Evolutionary conservation across 2,797 vertebrate genomes (phyloP).

Genomic region (Trachurus trachurus): DNA sequence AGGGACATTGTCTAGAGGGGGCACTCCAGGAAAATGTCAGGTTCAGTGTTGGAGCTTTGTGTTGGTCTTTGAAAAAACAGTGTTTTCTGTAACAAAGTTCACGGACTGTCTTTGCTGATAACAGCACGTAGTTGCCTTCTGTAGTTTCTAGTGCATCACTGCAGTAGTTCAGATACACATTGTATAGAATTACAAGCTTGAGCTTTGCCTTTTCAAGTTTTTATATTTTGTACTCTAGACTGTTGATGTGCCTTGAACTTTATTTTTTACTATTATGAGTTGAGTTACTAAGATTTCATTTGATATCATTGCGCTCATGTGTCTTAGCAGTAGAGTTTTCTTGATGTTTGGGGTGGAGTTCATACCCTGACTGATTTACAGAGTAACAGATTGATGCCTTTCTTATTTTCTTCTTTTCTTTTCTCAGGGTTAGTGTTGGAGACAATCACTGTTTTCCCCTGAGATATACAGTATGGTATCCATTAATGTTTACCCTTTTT

Average conservation of each 20-base stretch:
- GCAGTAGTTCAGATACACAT: slow-evolving; percentile 26
- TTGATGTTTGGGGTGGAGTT: slow-evolving; percentile 23
- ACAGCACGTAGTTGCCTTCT: slow-evolving; percentile 36
- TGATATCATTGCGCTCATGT: slow-evolving; percentile 29
- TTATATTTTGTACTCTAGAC: slow-evolving; percentile 60
- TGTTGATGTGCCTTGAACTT: slow-evolving; percentile 64
- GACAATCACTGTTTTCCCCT: slow-evolving; percentile 59
- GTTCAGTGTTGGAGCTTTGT: slow-evolving; percentile 39
- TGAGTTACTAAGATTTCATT: slow-evolving; percentile 38
- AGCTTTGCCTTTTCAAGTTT: slow-evolving; percentile 63
- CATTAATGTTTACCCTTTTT: neutral
- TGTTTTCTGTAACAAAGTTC: slow-evolving; percentile 30
- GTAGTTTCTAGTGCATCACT: slow-evolving; percentile 31
- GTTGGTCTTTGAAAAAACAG: slow-evolving; percentile 20
- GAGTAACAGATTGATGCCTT: slow-evolving; percentile 14
- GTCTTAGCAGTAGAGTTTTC: slow-evolving; percentile 27
- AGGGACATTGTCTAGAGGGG: slow-evolving; percentile 9
- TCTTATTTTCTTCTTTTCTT: slow-evolving; percentile 4
- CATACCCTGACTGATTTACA: slow-evolving; percentile 6
- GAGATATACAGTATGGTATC: slow-evolving; percentile 19
- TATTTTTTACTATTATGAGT: slow-evolving; percentile 39
- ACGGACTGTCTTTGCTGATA: slow-evolving; percentile 27
- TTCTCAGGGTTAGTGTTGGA: slow-evolving; percentile 75
- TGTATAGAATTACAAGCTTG: slow-evolving; percentile 29
- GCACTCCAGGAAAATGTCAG: slow-evolving; percentile 15